Base-by-base conservation (phyloP, 53 echinoderm and acorn worm species). In the Glandiceps talaboti region DNA sequence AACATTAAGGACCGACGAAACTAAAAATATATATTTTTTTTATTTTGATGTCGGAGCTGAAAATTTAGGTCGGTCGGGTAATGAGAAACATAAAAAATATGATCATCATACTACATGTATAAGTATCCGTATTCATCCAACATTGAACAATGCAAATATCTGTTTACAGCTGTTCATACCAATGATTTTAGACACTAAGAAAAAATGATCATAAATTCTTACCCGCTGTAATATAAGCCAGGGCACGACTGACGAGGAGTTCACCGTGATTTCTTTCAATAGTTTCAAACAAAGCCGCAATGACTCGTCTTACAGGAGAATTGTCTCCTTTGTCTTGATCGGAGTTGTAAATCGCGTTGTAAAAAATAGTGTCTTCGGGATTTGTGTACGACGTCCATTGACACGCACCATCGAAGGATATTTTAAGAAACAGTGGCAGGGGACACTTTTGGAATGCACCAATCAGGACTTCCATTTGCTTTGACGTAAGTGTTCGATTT, bases 381-480 rank as follows among this genome's bases (percentile, higher is more conserved):
- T 79, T 28, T 14, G 45, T 33, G 83, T 87, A 87, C 1, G 87
- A 87, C 14, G 32, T 76, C 87, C 87, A 87, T 29, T 73, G 75
- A 27, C 27, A 33, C 29, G 76, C 73, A 27, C 83, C 79, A 31
- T 87, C 87, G 33, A 83, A 87, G n/a, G 79, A 31, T 29, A 87
- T 75, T 76, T 87, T 87, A 30, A 87, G 80, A 76, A 87, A 87
- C 29, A 87, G 33, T 10, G 87, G 87, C 25, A 83, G 87, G 31
- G 79, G 79, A 77, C 87, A 87, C 27, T 80, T 79, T 6, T 73
- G 31, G 29, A 45, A 45, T 12, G 64, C 64, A 45, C 64, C 6
- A 45, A 45, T 20, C 64, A 45, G 64, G 64, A 45, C 64, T 45
- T 45, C 20, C 64, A 45, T 45, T 45, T 45, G 64, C 64, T 45